phyloP scores from a whole-genome alignment of 2,888 invertebrate genomes.

The Cerastis rubricosa region DNA sequence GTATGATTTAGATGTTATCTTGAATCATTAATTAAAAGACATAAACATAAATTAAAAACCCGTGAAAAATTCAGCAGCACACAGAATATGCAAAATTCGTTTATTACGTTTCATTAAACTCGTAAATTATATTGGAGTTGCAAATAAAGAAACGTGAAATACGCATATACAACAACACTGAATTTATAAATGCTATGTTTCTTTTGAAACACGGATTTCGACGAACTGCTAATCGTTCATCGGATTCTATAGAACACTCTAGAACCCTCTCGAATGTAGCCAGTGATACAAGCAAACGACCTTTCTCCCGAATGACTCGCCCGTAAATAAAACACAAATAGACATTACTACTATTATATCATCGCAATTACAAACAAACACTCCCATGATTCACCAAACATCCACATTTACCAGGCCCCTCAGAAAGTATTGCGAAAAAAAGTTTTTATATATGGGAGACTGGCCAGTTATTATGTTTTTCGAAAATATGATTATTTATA shows the following conservation, averaged over 20 bases:
- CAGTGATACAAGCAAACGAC: neutral
- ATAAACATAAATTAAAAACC: too few species aligned
- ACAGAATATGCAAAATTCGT: neutral
- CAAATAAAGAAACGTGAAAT: slow-evolving; percentile 31
- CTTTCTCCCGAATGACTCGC: neutral
- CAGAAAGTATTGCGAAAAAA: too few species aligned
- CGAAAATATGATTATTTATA: too few species aligned
- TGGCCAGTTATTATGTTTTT: too few species aligned
- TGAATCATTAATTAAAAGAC: too few species aligned
- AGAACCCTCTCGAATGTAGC: neutral
- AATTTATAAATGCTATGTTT: slow-evolving; percentile 11
- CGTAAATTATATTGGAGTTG: slow-evolving; percentile 16
- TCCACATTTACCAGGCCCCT: too few species aligned
- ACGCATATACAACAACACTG: neutral
- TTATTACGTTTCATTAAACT: slow-evolving; percentile 10
- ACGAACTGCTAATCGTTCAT: slow-evolving; percentile 5
- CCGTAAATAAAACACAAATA: slow-evolving; percentile 39
- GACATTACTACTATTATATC: slow-evolving; percentile 37
- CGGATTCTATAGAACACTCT: neutral
- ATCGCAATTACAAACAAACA: slow-evolving; percentile 22
- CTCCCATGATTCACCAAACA: slow-evolving; percentile 38
- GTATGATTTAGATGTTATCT: too few species aligned
- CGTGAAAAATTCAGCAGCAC: neutral
- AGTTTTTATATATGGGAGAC: too few species aligned
- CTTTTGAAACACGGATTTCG: slow-evolving; percentile 2